These are phyloP conservation scores for Melanaphis sacchari DNA, from an alignment of 1,140 invertebrate genomes.

Conservation along the genomic window DNA sequence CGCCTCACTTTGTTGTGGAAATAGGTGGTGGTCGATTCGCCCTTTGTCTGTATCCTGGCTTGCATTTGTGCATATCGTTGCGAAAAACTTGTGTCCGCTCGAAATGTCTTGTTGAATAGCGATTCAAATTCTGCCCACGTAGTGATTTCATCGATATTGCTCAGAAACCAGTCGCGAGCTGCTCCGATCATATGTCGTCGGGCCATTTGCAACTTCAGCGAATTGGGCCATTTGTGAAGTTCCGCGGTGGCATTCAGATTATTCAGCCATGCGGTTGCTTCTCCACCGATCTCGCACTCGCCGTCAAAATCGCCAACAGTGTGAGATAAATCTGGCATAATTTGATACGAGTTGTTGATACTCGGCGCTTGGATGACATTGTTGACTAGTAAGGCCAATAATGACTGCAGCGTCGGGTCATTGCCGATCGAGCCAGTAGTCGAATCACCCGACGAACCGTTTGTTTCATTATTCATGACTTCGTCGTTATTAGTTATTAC, in stretches of 20 bases:
- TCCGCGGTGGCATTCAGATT: not conserved
- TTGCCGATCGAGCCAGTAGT: not conserved
- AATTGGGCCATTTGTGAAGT: not conserved
- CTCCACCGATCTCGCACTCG: not conserved
- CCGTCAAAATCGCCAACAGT: not conserved
- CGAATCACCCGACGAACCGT: not conserved
- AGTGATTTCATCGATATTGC: not conserved
- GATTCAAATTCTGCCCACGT: not conserved
- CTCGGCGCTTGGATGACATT: not conserved
- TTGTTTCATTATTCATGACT: not conserved
- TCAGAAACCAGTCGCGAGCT: slow-evolving; percentile 14
- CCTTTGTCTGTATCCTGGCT: too few relatives aligned
- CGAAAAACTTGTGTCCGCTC: not conserved
- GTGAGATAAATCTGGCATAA: not conserved
- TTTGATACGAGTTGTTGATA: not conserved
- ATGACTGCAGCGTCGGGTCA: not conserved
- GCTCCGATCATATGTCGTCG: not conserved
- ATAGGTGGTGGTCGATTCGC: too few relatives aligned
- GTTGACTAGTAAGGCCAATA: not conserved
- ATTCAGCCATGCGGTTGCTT: not conserved
- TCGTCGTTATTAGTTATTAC: not conserved
- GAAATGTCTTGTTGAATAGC: not conserved
- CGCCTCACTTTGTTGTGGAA: too few relatives aligned
- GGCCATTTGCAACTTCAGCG: not conserved
- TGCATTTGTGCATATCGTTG: slow-evolving; percentile 4